Evolutionary conservation across 2,113 vertebrate species (phyloP), one percentile per base, ranked within the genome.

Genomic region (Emydocephalus ijimae): DNA sequence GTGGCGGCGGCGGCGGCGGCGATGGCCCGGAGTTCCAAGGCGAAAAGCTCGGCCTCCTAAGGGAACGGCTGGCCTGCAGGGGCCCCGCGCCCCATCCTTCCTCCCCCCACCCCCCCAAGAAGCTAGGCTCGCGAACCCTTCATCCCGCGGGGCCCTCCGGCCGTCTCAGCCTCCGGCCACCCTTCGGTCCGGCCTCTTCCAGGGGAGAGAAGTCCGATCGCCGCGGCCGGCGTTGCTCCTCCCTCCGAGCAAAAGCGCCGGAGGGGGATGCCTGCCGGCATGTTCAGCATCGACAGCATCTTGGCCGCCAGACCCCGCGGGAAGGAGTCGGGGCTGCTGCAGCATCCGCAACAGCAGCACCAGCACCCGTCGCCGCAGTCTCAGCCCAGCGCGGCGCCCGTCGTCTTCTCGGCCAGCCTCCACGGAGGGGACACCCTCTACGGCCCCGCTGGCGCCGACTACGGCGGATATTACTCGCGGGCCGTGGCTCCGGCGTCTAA

Each of bases 201-300:
- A 14, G 85, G 43, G 5, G 45, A 52, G 50, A 81, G 43, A 43
- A 81, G 21, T 26, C 57, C 26, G 2, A 24, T 12, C 26, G 23
- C 87, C 8, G 50, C 45, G 3, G 3, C 7, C 87, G 15, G 29
- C 87, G 50, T 14, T 29, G 54, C n/a, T 21, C 89, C 81, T 89
- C 59, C 0, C 12, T 45, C 81, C 48, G 57, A 52, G 39, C 96
- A 92, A 92, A 88, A 95, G 92, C 93, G 93, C 88, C 92, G 95
- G 95, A 96, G 97, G 98, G 97, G 97, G 97, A 99, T 99, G 99
- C 99, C 99, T 96, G 98, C 98, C 96, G 98, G 98, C 97, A 99
- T 99, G 99, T 99, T 99, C 97, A 99, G 98, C 98, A 99, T 99
- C 97, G 99, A 99, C 98, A 99, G 98, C 95, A 99, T 99, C 96